These are phyloP conservation scores for Raphicerus campestris DNA, from an alignment of 2,113 vertebrate genomes.

Conservation along the genomic window DNA sequence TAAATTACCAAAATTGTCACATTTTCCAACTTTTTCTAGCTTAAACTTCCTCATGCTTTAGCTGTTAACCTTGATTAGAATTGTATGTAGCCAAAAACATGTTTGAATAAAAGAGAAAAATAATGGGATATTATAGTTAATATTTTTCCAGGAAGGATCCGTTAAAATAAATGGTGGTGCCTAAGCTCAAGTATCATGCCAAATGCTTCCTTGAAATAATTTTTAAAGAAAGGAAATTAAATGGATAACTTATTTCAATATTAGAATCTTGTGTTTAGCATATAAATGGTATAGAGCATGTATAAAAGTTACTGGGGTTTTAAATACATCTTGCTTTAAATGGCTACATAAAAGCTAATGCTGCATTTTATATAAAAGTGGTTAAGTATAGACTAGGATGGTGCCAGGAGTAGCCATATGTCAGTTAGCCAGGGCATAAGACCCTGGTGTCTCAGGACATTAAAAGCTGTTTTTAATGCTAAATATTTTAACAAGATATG, in stretches of 20 bases:
- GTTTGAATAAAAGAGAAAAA: not conserved
- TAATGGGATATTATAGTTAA: not conserved
- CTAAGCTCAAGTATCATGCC: not conserved
- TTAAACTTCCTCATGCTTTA: slow-evolving; percentile 21
- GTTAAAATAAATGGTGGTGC: not conserved
- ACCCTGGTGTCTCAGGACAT: not conserved
- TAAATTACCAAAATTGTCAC: not conserved
- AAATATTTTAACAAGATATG: not conserved
- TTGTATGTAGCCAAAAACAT: not conserved
- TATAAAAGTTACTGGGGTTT: not conserved
- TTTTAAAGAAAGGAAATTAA: not conserved
- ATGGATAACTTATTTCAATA: not conserved
- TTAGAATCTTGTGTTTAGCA: not conserved
- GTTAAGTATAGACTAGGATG: not conserved
- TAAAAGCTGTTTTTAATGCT: not conserved
- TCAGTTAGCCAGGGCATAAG: not conserved
- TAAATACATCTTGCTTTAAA: not conserved
- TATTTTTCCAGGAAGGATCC: not conserved
- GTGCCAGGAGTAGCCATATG: not conserved
- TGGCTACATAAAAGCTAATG: not conserved
- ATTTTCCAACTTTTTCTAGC: not conserved
- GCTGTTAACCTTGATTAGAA: not conserved
- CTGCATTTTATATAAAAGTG: slow-evolving; percentile 22
- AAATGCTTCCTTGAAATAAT: not conserved
- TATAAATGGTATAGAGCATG: not conserved